Conservation (phyloP, 2,888 invertebrate species). For the Tyria jacobaeae region DNA sequence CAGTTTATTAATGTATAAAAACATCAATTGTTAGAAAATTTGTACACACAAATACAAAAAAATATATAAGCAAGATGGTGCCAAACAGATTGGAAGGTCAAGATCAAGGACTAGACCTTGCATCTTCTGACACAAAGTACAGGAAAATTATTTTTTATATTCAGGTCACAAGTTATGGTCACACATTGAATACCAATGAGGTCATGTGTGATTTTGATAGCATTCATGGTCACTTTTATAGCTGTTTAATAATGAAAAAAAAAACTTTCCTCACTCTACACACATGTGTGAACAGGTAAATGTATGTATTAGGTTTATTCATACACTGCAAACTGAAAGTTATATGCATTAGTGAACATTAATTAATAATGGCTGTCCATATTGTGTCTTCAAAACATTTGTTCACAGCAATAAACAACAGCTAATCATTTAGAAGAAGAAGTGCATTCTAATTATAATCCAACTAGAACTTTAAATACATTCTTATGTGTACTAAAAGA, state of each 20-base stretch:
- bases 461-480: slow-evolving; percentile 13
- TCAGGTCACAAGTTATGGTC: slow-evolving; percentile 46
- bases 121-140: slow-evolving; percentile 25
- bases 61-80: background rate
- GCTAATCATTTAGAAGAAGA: too few species aligned
- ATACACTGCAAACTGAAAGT: background rate
- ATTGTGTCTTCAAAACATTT: too few species aligned
- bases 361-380: too few species aligned
- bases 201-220: slow-evolving; percentile 35
- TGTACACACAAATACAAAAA: background rate
- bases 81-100: slow-evolving; percentile 42
- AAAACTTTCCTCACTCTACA: slow-evolving; percentile 2
- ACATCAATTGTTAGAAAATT: background rate
- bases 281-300: background rate
- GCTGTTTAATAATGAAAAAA: slow-evolving; percentile 19
- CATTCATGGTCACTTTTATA: slow-evolving; percentile 30
- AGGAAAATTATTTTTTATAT: slow-evolving; percentile 29
- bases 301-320: background rate
- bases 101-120: slow-evolving; percentile 43
- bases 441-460: slow-evolving; percentile 14
- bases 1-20: background rate
- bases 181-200: slow-evolving; percentile 49
- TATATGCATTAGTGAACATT: background rate
- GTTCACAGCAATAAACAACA: too few species aligned
- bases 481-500: slow-evolving; percentile 2